phyloP scores from a whole-genome alignment of 2,113 vertebrate species.

The Plotosus lineatus region DNA sequence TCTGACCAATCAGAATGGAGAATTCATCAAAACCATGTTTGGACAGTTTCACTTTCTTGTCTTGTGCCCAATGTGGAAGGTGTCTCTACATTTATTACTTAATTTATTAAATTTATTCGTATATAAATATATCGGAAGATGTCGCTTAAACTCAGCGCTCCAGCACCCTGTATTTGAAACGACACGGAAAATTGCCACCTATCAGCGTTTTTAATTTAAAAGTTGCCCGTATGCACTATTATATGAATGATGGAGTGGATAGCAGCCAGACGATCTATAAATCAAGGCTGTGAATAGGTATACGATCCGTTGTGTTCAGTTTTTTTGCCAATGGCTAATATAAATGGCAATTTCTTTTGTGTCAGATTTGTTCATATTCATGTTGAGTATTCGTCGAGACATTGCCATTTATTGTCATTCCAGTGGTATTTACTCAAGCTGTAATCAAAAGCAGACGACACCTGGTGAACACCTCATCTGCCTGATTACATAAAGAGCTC shows the following conservation, averaged over 20 bases:
- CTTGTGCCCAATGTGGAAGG: background rate
- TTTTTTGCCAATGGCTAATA: slow-evolving; percentile 24
- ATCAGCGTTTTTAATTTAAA: slow-evolving; percentile 35
- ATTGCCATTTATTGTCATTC: slow-evolving; percentile 37
- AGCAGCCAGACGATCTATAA: slow-evolving; percentile 14
- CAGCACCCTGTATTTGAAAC: slow-evolving; percentile 2
- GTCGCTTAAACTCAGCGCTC: background rate
- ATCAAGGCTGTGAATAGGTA: slow-evolving; percentile 27
- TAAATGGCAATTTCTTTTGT: slow-evolving; percentile 41
- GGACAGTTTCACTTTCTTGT: background rate
- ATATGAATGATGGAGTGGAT: slow-evolving; percentile 33
- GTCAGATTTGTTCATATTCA: slow-evolving; percentile 33
- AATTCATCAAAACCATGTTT: background rate
- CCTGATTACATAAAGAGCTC: slow-evolving; percentile 43
- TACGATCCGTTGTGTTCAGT: slow-evolving; percentile 4
- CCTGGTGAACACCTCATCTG: slow-evolving; percentile 45
- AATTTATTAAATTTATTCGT: slow-evolving; percentile 11
- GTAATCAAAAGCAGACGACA: slow-evolving; percentile 37
- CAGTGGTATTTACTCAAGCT: slow-evolving; percentile 27
- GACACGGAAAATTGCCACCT: background rate
- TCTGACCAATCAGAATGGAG: background rate
- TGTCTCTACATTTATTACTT: slow-evolving; percentile 1
- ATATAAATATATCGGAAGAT: slow-evolving; percentile 14
- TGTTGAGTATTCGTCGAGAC: slow-evolving; percentile 28
- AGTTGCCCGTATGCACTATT: background rate